A percentile compares a stretch with the other conserved stretches of the same genome.
phyloP scores from a whole-genome alignment of 1,140 invertebrate genomes.

The Penaeus vannamei region DNA sequence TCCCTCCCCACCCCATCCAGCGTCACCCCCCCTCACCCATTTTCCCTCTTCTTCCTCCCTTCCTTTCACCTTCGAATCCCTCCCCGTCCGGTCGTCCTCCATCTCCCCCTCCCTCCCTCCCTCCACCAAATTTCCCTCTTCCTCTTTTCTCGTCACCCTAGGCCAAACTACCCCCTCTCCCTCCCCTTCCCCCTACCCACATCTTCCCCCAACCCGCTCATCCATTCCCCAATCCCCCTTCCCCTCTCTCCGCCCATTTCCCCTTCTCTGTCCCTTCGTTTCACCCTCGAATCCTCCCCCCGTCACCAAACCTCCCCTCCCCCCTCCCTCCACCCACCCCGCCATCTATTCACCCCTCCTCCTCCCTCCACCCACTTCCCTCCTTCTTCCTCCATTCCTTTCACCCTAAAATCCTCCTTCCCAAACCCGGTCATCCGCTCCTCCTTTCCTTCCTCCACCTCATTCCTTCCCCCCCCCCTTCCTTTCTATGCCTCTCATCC shows the following conservation, averaged over 20 bases:
- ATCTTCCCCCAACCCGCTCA: background rate
- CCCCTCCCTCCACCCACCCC: background rate
- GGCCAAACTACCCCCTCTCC: no score
- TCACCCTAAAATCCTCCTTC: no score
- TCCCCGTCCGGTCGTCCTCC: background rate
- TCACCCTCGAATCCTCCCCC: no score
- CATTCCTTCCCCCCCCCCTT: no score
- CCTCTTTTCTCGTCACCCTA: background rate
- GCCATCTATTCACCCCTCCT: background rate
- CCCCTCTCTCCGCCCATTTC: background rate
- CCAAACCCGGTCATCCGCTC: no score
- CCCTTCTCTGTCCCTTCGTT: no score
- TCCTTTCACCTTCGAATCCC: background rate
- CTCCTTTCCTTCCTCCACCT: no score
- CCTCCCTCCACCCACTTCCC: background rate
- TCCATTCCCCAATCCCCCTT: background rate
- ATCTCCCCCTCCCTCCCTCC: no score
- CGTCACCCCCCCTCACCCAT: background rate
- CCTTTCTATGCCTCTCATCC: no score
- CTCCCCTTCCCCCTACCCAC: no score
- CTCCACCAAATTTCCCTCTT: background rate
- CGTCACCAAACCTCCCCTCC: background rate
- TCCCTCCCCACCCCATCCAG: background rate
- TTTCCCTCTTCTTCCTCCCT: slow-evolving; percentile 12
- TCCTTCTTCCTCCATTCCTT: background rate